Conservation (phyloP, 1,140 invertebrate species). For the Neodiprion fabricii region DNA sequence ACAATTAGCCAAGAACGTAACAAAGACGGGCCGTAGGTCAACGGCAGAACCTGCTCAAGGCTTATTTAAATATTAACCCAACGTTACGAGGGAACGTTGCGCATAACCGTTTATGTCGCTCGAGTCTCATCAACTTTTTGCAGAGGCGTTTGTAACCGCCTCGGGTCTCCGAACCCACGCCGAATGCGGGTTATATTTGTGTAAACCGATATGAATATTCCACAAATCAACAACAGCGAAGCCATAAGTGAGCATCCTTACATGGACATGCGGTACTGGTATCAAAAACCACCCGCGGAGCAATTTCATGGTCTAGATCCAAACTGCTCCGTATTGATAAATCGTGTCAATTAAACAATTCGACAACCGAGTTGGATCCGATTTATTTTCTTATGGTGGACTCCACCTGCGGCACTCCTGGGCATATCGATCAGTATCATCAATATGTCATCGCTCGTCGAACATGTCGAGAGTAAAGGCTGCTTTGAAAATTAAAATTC, state of each 20-base stretch:
- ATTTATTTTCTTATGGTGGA: not conserved
- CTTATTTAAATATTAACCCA: not conserved
- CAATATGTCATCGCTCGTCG: too few relatives aligned
- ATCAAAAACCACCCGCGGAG: not conserved
- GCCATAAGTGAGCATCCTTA: not conserved
- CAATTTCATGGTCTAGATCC: not conserved
- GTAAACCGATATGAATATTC: not conserved
- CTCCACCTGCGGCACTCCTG: not conserved
- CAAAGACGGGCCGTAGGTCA: too few relatives aligned
- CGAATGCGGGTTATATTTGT: not conserved
- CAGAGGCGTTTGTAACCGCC: not conserved
- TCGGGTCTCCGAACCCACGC: slow-evolving; percentile 2
- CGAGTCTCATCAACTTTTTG: not conserved
- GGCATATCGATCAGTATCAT: too few relatives aligned
- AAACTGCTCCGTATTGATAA: not conserved
- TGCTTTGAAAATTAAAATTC: too few relatives aligned
- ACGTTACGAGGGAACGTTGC: not conserved
- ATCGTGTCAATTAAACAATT: not conserved
- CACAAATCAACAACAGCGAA: too few relatives aligned
- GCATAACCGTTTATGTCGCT: slow-evolving; percentile 7
- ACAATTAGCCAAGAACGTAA: too few relatives aligned
- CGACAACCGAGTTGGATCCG: not conserved
- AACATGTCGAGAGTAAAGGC: too few relatives aligned
- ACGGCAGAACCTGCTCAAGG: not conserved
- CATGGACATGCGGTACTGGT: not conserved